Percentiles rank a stretch among this genome's conserved stretches.
phyloP scores from a whole-genome alignment of 2,113 vertebrate genomes.

The Ia io region DNA sequence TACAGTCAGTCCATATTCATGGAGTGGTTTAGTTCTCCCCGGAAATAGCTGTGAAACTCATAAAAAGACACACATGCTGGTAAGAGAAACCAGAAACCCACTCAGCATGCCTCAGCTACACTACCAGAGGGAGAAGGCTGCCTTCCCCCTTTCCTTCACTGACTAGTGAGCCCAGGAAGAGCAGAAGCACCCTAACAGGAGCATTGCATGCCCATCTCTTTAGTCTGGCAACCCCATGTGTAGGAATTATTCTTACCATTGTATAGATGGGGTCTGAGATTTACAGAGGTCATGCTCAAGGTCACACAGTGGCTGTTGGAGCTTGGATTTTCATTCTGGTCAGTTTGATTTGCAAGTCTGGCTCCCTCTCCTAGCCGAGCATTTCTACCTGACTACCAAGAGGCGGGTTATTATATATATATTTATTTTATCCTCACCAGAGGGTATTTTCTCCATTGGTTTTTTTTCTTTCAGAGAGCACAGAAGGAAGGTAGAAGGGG shows the following conservation, averaged over 20 bases:
- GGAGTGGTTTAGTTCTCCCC: constrained; percentile 9
- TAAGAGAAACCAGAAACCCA: neutral
- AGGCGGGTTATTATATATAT: no score
- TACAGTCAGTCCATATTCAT: neutral
- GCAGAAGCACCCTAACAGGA: no score
- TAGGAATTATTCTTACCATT: neutral
- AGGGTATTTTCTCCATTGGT: no score
- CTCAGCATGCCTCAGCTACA: neutral
- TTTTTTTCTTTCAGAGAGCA: no score
- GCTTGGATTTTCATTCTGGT: neutral
- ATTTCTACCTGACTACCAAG: neutral
- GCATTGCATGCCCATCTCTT: neutral
- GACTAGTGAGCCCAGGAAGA: neutral
- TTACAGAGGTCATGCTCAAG: neutral
- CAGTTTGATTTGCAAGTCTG: neutral
- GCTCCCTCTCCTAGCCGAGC: neutral
- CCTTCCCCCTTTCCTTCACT: neutral
- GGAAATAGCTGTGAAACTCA: constrained; percentile 17
- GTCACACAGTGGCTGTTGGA: neutral
- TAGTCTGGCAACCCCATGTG: neutral
- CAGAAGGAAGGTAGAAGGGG: no score
- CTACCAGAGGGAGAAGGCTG: neutral
- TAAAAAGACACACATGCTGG: neutral
- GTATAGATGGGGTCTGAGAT: neutral
- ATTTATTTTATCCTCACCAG: no score